Evolutionary conservation across 2,113 vertebrate species (phyloP).

Genomic region (Psettodes erumei): DNA sequence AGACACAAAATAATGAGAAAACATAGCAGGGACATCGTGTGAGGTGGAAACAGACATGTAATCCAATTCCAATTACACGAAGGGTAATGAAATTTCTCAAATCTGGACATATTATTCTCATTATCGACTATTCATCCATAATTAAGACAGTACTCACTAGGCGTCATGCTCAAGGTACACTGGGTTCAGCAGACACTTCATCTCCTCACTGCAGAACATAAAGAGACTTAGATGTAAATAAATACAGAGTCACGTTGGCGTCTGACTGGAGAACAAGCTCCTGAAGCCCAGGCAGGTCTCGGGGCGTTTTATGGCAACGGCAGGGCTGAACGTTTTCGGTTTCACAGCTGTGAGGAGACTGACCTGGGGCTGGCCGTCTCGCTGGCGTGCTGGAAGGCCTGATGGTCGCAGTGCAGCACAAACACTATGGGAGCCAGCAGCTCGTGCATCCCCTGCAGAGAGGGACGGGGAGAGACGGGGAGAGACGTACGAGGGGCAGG

Average conservation of each 20-base stretch:
- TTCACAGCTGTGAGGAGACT: slow-evolving; percentile 51
- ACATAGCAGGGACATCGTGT: neutral
- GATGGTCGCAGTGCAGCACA: slow-evolving; percentile 96
- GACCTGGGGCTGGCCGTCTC: slow-evolving; percentile 95
- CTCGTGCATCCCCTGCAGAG: slow-evolving; percentile 96
- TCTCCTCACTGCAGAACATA: slow-evolving; percentile 89
- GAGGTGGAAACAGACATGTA: neutral
- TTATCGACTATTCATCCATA: neutral
- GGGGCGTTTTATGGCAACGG: neutral
- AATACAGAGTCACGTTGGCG: neutral
- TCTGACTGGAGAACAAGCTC: neutral
- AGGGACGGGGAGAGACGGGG: slow-evolving; percentile 3
- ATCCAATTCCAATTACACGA: neutral
- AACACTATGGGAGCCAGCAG: slow-evolving; percentile 96
- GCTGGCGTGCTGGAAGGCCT: slow-evolving; percentile 95
- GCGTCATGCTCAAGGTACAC: slow-evolving; percentile 95
- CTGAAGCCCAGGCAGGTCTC: neutral
- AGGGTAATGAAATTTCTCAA: neutral
- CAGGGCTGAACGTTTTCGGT: neutral
- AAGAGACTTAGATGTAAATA: slow-evolving; percentile 1
- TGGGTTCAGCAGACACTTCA: slow-evolving; percentile 93
- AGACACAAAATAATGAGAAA: neutral
- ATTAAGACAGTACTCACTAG: slow-evolving; percentile 88
- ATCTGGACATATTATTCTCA: neutral
- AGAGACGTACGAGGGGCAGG: slow-evolving; percentile 1